Evolutionary conservation across 2,797 vertebrate genomes (phyloP).

Genomic region (Malurus splendens): DNA sequence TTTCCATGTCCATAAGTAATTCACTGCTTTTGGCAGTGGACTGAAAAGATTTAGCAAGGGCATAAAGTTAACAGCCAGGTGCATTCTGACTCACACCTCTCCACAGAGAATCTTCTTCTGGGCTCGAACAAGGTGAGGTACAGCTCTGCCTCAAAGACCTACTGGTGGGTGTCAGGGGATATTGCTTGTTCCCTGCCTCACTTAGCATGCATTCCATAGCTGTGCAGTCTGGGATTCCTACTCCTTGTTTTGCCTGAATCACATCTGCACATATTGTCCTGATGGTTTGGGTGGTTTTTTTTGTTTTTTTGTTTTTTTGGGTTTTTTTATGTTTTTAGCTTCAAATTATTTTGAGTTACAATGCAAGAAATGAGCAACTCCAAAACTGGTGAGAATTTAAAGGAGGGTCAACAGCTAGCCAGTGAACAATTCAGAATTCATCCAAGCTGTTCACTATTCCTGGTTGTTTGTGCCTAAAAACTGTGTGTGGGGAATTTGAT

Average conservation of each 20-base stretch:
- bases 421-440: neutral
- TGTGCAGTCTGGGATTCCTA: neutral
- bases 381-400: neutral
- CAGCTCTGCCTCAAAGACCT: neutral
- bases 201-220: neutral
- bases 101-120: neutral
- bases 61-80: neutral
- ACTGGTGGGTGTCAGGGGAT: neutral
- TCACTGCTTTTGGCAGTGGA: neutral
- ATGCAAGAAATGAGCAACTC: neutral
- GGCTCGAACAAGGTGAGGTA: neutral
- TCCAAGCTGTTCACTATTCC: neutral
- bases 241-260: neutral
- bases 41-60: neutral
- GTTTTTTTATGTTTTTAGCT: neutral
- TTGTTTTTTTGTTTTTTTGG: no score
- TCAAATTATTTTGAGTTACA: neutral
- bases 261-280: neutral
- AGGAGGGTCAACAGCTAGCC: neutral
- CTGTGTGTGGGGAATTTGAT: fast-evolving
- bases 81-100: neutral
- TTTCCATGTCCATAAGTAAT: neutral
- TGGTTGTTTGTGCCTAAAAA: neutral
- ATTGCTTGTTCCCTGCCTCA: neutral
- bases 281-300: no score